Percentiles rank a stretch among this genome's conserved stretches.
Conservation (phyloP, 64 coral and sea anemone genomes). For the Dendronephthya gigantea region DNA sequence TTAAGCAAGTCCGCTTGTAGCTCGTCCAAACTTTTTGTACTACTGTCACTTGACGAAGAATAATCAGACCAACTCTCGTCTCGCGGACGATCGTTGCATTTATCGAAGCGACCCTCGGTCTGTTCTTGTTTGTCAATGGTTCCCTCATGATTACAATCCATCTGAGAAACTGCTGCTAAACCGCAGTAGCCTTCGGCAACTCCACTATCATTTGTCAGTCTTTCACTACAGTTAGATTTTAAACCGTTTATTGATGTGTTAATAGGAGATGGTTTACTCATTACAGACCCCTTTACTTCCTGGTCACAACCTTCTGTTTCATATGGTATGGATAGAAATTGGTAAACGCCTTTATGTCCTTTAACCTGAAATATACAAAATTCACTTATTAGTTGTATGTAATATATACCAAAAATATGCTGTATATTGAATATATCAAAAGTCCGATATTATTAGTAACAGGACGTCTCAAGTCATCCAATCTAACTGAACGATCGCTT, state of each 20-base stretch:
- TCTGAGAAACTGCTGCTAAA: too few relatives aligned
- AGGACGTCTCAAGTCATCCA: too few relatives aligned
- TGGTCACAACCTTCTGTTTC: background rate
- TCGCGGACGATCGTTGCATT: too few relatives aligned
- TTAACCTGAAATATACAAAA: background rate
- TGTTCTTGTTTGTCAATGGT: too few relatives aligned
- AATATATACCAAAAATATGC: background rate
- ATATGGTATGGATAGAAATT: background rate
- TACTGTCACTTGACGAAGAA: too few relatives aligned
- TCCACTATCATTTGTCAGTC: background rate
- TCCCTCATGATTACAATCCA: too few relatives aligned
- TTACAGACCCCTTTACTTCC: background rate
- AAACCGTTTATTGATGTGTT: background rate
- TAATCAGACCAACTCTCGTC: too few relatives aligned
- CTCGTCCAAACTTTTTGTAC: too few relatives aligned
- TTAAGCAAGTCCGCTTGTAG: too few relatives aligned
- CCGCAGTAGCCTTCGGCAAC: background rate
- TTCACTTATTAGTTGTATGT: background rate
- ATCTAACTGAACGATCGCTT: too few relatives aligned
- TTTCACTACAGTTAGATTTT: background rate
- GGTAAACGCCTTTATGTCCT: conserved; percentile 1
- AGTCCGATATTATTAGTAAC: background rate
- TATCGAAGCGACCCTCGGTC: too few relatives aligned
- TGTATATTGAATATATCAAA: background rate
- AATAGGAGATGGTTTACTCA: background rate